Base-by-base conservation (phyloP, 1,140 invertebrate species). In the Drosophila nebulosa region DNA sequence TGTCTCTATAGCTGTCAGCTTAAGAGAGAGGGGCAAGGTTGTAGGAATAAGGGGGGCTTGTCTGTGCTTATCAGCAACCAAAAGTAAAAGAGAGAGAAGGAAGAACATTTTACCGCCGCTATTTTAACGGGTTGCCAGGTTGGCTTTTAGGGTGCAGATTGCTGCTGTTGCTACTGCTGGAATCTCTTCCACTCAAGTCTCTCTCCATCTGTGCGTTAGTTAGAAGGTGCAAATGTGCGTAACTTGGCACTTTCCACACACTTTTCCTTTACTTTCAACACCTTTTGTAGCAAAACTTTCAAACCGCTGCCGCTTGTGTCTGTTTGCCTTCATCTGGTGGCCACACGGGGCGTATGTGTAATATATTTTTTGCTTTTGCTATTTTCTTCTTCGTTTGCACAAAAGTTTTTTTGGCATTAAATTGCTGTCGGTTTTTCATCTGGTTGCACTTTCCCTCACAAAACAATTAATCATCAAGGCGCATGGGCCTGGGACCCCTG, bases 1-100 rank as follows among this genome's bases (percentile, higher is more conserved):
- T 86, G 83, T 86, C 83, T 86, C 83, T 86, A 88, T 86, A 88
- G 83, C 83, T 86, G 81, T 86, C 81, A 86, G 78, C 75, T 88
- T 88, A 81, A 78, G 50, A 32, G 30, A 10, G 30, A 10, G 18
- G 22, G 67, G 27, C 46, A 1, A 2, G 14, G 18, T 14, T 64
- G 64, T 10, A 14, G 59, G 32, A 60, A 26, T 59, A 58, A 51
- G 57, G 27, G 57, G 64, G 27, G 58, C 62, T 70, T 74, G 80
- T 74, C 68, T 68, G 52, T 63, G 80, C 80, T 85, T 85, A 84
- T 84, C 80, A 84, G 80, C 64, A 78, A 21, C 39, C 9, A 46
- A 46, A 21, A 46, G 16, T 16, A 21, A 46, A 10, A 46, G 18
- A 46, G 7, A 21, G 4, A 7, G 1, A 9, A 42, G 4, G 21